Evolutionary conservation across 2,888 invertebrate species (phyloP).

Genomic region (Eupithecia subfuscata): DNA sequence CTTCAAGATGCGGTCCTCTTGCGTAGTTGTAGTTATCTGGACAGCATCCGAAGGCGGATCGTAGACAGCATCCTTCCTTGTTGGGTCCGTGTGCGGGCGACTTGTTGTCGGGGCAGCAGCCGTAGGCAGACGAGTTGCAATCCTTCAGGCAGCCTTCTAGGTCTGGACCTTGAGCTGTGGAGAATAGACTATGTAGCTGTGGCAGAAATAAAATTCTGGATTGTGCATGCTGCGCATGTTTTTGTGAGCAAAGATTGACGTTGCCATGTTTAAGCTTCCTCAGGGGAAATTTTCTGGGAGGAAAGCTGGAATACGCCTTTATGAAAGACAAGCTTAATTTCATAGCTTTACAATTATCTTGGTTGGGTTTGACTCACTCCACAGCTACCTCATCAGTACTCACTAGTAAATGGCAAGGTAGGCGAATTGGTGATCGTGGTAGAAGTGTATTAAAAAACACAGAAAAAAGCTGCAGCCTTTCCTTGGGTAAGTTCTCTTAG

Average conservation of each 20-base stretch:
- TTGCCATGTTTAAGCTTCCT: background rate
- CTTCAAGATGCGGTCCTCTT: constrained; percentile 89
- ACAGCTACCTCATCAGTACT: background rate
- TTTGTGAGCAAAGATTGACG: background rate
- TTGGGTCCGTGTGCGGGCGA: constrained; percentile 94
- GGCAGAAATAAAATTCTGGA: background rate
- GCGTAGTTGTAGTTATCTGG: constrained; percentile 94
- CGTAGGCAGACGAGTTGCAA: constrained; percentile 88
- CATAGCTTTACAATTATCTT: background rate
- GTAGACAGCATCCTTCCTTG: constrained; percentile 92
- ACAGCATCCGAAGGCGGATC: constrained; percentile 92
- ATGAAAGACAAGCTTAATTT: too few species aligned
- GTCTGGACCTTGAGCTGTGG: constrained; percentile 86
- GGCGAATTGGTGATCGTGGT: too few species aligned
- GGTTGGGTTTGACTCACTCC: background rate
- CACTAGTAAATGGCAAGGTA: too few species aligned
- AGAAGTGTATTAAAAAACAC: too few species aligned
- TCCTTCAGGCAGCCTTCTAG: constrained; percentile 89
- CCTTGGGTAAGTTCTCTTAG: too few species aligned
- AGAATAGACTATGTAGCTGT: background rate
- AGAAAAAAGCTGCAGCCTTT: too few species aligned
- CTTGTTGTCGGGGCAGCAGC: constrained; percentile 94
- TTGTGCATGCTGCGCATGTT: background rate
- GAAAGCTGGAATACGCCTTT: too few species aligned
- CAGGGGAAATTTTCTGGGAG: too few species aligned